Conservation (phyloP, 1,140 invertebrate genomes). For the Drepana arcuata region DNA sequence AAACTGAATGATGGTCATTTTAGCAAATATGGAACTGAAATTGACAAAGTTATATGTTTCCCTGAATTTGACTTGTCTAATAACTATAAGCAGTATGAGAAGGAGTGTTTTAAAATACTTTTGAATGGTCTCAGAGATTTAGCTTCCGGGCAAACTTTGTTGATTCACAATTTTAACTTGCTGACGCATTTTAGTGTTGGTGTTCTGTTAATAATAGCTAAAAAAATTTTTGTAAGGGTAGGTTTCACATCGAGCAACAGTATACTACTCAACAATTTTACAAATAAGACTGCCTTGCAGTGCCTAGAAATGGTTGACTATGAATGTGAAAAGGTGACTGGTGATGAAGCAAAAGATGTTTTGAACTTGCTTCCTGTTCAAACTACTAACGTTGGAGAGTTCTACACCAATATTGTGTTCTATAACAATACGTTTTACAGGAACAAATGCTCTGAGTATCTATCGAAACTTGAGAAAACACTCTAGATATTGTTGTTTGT, state of each 20-base stretch:
- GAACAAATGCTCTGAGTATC: conserved; percentile 52
- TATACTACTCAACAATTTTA: conserved; percentile 42
- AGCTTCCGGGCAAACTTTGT: conserved; percentile 31
- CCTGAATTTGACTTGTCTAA: conserved; percentile 37
- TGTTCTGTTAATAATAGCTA: conserved; percentile 47
- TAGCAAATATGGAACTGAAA: conserved; percentile 19
- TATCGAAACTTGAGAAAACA: conserved; percentile 44
- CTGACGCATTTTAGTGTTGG: conserved; percentile 65
- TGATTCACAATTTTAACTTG: conserved; percentile 47
- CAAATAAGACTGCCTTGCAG: conserved; percentile 29
- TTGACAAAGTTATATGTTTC: conserved; percentile 30
- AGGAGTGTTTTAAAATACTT: conserved; percentile 45
- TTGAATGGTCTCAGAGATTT: conserved; percentile 33
- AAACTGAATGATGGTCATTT: conserved; percentile 12
- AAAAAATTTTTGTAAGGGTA: conserved; percentile 50
- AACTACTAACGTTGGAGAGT: conserved; percentile 47
- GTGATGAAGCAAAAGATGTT: conserved; percentile 38
- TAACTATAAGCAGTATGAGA: conserved; percentile 45
- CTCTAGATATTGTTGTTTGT: too few species aligned
- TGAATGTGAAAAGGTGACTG: conserved; percentile 38
- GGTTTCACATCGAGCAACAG: conserved; percentile 41
- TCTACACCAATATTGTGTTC: conserved; percentile 54
- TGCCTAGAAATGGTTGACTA: conserved; percentile 33
- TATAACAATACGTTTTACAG: conserved; percentile 63
- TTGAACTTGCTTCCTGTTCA: conserved; percentile 46